phyloP scores from a whole-genome alignment of 2,797 vertebrate genomes.

The Protonibea diacanthus region DNA sequence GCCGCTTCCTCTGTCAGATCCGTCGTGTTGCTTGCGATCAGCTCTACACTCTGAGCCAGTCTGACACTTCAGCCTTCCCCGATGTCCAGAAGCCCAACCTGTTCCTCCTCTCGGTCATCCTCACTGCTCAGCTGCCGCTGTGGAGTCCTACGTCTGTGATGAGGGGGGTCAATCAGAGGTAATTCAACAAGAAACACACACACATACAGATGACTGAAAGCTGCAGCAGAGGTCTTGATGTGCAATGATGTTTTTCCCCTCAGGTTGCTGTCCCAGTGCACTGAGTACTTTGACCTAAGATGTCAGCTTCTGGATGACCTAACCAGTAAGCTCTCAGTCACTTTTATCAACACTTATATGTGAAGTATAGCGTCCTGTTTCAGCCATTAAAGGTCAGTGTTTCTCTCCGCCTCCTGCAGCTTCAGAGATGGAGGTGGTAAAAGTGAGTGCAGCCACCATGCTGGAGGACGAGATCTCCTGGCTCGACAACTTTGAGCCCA shows the following conservation, averaged over 20 bases:
- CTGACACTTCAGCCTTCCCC: conserved; percentile 93
- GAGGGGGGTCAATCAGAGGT: conserved; percentile 99
- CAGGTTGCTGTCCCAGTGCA: conserved; percentile 97
- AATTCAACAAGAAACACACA: conserved; percentile 12
- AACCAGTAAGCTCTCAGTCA: conserved; percentile 89
- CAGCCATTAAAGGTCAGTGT: conserved; percentile 1
- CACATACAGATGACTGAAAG: background rate
- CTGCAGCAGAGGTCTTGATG: background rate
- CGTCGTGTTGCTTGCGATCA: conserved; percentile 98
- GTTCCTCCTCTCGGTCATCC: conserved; percentile 93
- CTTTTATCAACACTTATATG: background rate
- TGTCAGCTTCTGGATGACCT: conserved; percentile 97
- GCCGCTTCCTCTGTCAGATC: conserved; percentile 84
- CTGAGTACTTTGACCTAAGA: conserved; percentile 97
- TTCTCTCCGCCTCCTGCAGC: conserved; percentile 74
- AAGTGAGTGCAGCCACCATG: conserved; percentile 95
- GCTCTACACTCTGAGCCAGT: conserved; percentile 97
- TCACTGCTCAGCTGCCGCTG: conserved; percentile 96
- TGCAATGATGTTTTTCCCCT: conserved; percentile 32
- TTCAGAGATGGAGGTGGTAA: conserved; percentile 96
- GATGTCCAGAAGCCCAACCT: conserved; percentile 97
- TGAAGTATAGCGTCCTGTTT: background rate
- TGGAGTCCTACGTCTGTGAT: conserved; percentile 99
- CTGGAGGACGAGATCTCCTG: conserved; percentile 99
- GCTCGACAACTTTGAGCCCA: conserved; percentile 99